Evolutionary conservation across 2,888 invertebrate species (phyloP), one percentile per base, ranked within the genome.

Genomic region (Laothoe populi): DNA sequence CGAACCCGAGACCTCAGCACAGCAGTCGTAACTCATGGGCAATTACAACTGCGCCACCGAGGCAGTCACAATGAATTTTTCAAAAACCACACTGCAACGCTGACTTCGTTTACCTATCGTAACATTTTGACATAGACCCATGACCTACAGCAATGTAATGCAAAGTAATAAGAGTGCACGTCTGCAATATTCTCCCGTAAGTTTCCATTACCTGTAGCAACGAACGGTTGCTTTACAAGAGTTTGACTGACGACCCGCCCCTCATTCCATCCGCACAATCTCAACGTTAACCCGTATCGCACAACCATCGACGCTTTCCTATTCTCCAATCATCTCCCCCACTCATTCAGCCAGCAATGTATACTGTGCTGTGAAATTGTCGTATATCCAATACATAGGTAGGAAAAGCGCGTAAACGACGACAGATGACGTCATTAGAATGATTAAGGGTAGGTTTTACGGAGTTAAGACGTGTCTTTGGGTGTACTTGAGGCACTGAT

Each of bases 401-500:
- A 69, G 46, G 64, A 70, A 69, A 71, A 75, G 78, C 81, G 80
- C 78, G 84, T 84, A 81, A 83, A 81, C 78, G 78, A 82, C 87
- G 87, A 91, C 83, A 86, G 83, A 90, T 89, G 90, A 85, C 82
- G 86, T 89, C 87, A 83, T 91, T 90, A 90, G 74, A 70, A 79
- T 90, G 90, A 90, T 88, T 87, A 86, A 90, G 82, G 82, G 77
- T 78, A 79, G 87, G 86, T 83, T 78, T 77, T 78, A 78, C 75
- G 70, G 80, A 84, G 88, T 86, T 88, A 88, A 88, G 87, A 88
- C 82, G 86, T 87, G 79, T 77, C 75, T 72, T 73, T 82, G 84
- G 88, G 83, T 86, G 88, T 80, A 69, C 71, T n/a, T 68, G 70
- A 67, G 66, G 74, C 79, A 78, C 77, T 81, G 80, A 83, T 83